phyloP scores from a whole-genome alignment of 2,797 vertebrate genomes.

The Gallinago solitaria region DNA sequence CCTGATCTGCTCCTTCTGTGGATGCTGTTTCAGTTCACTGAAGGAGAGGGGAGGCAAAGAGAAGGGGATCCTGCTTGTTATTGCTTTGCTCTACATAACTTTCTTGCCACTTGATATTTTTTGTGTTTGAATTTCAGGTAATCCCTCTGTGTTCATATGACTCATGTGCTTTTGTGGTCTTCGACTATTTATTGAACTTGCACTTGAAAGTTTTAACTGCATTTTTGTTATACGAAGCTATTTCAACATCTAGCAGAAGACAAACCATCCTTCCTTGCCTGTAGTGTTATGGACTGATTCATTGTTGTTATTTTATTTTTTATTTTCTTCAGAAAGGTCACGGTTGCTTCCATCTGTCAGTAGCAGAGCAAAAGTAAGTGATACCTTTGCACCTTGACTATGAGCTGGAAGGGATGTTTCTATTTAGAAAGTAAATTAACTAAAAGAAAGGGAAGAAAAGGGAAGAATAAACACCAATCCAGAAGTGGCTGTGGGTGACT shows the following conservation, averaged over 20 bases:
- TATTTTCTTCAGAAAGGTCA: background rate
- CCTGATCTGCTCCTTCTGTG: background rate
- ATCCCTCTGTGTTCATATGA: background rate
- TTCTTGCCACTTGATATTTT: background rate
- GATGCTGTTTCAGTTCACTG: background rate
- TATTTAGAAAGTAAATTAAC: background rate
- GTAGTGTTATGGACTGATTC: background rate
- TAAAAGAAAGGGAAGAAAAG: background rate
- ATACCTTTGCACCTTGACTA: background rate
- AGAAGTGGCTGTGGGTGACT: background rate
- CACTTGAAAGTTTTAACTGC: background rate
- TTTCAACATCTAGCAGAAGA: background rate
- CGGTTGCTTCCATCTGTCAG: background rate
- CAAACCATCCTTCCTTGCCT: background rate
- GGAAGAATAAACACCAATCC: background rate
- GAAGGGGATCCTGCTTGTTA: background rate
- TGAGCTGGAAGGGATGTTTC: background rate
- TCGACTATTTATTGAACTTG: background rate
- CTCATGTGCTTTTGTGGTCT: background rate
- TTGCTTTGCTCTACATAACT: background rate
- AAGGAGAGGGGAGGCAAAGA: background rate
- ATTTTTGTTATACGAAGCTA: background rate
- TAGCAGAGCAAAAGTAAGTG: background rate
- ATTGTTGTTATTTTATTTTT: background rate
- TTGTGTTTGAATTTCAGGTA: background rate